A percentile compares a stretch with the other conserved stretches of the same genome.
These are phyloP conservation scores for Sminthurides aquaticus DNA, from an alignment of 2,888 invertebrate species.

Conservation along the genomic window DNA sequence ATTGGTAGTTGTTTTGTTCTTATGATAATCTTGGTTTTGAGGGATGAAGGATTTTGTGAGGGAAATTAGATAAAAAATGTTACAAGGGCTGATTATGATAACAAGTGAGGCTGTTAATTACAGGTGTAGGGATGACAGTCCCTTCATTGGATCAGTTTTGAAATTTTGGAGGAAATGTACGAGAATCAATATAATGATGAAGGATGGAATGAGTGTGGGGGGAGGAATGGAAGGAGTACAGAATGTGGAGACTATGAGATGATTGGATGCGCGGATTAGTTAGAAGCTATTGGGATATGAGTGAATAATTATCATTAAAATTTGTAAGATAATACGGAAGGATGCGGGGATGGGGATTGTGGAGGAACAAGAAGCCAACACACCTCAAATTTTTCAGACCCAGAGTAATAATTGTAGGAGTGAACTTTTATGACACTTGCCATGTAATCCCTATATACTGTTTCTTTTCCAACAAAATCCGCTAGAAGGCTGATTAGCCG, in stretches of 20 bases:
- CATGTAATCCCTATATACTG: neutral
- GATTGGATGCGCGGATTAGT: neutral
- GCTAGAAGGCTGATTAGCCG: neutral
- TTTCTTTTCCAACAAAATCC: neutral
- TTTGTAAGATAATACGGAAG: no score
- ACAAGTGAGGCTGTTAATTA: slow-evolving; percentile 10
- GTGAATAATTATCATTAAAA: neutral
- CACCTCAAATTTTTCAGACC: neutral
- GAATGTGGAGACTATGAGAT: neutral
- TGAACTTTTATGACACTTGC: neutral
- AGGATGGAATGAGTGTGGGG: no score
- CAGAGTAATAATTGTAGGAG: neutral
- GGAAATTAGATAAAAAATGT: neutral
- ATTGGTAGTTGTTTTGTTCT: slow-evolving; percentile 7
- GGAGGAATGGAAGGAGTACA: neutral
- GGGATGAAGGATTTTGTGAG: neutral
- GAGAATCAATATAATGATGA: no score
- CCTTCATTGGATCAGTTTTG: slow-evolving; percentile 1
- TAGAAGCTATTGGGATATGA: neutral
- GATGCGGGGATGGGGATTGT: no score
- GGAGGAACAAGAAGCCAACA: neutral
- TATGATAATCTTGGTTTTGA: slow-evolving; percentile 2
- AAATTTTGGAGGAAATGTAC: no score
- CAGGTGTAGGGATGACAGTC: slow-evolving; percentile 13
- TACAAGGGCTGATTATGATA: neutral